Base-by-base conservation (phyloP, 2,888 invertebrate species). In the Molorchus minor region DNA sequence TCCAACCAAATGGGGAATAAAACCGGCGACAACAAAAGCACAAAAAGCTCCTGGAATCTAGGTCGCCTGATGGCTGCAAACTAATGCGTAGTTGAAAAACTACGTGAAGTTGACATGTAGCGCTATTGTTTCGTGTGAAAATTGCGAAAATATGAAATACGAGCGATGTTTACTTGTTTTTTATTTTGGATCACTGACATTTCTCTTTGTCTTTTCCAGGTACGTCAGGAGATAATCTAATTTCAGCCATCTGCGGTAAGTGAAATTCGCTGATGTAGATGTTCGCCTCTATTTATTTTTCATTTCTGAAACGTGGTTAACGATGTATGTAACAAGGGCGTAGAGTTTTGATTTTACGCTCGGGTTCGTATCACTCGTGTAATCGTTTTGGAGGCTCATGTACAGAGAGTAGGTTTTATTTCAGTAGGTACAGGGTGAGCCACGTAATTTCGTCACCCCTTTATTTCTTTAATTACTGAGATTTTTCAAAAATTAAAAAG, bases 181-280 rank as follows among this genome's bases (percentile, higher is more conserved):
- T 30, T 44, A 36, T 44, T 44, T 44, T 44, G 38, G 49, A 36
- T 12, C 17, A 38, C 49, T 43, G 43, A 41, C 43, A 47, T 30
- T 55, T 55, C 33, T 21, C 29, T 55, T 55, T 46, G 53, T 54
- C 35, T 55, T 36, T 55, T 55, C n/a, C 55, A 55, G 45, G 55
- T 55, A 45, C 30, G 35, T 53, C 25, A 44, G 35, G 30, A 46
- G 36, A 53, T 43, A 55, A 55, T 44, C 29, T 45, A 55, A 55
- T 55, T 46, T 8, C n/a, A 40, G 2, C 40, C 55, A 36, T 52
- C 20, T 41, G 25, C 16, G 41, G 51, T 52, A 52, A 52, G 41
- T 41, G 51, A 52, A 52, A 38, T 36, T 36, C 25, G 49, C 49
- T 38, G 49, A 49, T 38, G 49, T 49, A 38, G 36, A 49, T 38